These are phyloP conservation scores for Idaea straminata DNA, from an alignment of 2,888 invertebrate species.

Conservation along the genomic window DNA sequence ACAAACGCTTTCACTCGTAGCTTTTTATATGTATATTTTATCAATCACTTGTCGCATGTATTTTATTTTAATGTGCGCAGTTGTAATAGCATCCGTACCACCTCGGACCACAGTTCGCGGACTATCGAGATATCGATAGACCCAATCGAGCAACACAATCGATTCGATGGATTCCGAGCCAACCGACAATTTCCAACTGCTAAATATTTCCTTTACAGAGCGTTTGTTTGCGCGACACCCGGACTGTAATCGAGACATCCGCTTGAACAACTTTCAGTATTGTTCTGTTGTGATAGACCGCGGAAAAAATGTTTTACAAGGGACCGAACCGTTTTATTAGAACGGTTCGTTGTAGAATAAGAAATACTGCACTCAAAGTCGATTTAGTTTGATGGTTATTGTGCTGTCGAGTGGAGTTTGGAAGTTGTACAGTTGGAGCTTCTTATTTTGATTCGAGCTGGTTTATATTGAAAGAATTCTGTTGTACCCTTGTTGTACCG, in stretches of 20 bases:
- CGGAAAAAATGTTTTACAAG: not conserved
- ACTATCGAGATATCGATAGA: conserved; percentile 51
- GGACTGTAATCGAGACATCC: conserved; percentile 12
- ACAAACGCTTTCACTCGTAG: too few relatives aligned
- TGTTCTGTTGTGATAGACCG: not conserved
- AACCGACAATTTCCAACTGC: conserved; percentile 29
- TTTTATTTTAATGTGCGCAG: not conserved
- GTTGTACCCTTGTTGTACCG: not conserved
- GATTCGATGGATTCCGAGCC: conserved; percentile 34
- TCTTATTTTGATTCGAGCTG: not conserved
- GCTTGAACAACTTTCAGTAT: conserved; percentile 11
- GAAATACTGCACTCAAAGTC: not conserved
- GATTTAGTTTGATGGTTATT: not conserved
- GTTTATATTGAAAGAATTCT: not conserved
- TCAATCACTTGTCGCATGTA: not conserved
- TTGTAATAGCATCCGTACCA: not conserved
- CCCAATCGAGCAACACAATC: conserved; percentile 54
- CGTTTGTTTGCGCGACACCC: conserved; percentile 24
- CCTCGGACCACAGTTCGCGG: conserved; percentile 25
- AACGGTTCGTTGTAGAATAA: not conserved
- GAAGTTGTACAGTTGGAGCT: not conserved
- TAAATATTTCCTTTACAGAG: conserved; percentile 37
- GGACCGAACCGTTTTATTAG: not conserved
- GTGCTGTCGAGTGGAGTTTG: not conserved
- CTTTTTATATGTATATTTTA: too few relatives aligned